Evolutionary conservation across 1,140 invertebrate species (phyloP).

Genomic region (Cryptotermes secundus): DNA sequence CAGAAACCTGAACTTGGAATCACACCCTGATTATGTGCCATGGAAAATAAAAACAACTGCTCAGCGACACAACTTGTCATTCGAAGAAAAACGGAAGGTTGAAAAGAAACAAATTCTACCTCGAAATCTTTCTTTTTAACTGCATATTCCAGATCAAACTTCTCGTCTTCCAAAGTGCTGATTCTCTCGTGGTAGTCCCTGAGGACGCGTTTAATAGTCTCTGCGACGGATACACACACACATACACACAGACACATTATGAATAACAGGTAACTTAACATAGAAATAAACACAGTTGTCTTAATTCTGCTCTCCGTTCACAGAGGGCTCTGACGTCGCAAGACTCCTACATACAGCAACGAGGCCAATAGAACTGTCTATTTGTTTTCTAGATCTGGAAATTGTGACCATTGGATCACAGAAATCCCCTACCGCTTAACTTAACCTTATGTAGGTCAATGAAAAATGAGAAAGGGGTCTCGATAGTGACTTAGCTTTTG

Average conservation of each 20-base stretch:
- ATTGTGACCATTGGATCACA: no score
- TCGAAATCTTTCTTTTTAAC: constrained; percentile 97
- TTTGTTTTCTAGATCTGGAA: no score
- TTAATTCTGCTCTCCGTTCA: background rate
- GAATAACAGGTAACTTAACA: background rate
- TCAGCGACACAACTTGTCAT: background rate
- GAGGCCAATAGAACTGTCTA: no score
- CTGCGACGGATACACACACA: constrained; percentile 46
- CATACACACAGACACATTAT: background rate
- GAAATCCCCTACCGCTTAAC: no score
- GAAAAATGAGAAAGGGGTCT: no score
- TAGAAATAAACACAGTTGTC: background rate
- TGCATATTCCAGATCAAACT: constrained; percentile 97
- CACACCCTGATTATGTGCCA: background rate
- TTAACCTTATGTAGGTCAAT: no score
- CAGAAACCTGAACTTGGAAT: constrained; percentile 1
- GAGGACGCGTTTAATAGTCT: constrained; percentile 76
- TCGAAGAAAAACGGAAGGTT: background rate
- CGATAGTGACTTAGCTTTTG: no score
- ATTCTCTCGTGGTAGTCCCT: constrained; percentile 87
- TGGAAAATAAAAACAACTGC: background rate
- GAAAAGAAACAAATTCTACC: constrained; percentile 59
- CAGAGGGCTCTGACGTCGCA: background rate
- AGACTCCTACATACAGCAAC: no score
- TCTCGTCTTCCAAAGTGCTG: constrained; percentile 84